Evolutionary conservation across 1,140 invertebrate genomes (phyloP).

Genomic region (Bombyx mandarina): DNA sequence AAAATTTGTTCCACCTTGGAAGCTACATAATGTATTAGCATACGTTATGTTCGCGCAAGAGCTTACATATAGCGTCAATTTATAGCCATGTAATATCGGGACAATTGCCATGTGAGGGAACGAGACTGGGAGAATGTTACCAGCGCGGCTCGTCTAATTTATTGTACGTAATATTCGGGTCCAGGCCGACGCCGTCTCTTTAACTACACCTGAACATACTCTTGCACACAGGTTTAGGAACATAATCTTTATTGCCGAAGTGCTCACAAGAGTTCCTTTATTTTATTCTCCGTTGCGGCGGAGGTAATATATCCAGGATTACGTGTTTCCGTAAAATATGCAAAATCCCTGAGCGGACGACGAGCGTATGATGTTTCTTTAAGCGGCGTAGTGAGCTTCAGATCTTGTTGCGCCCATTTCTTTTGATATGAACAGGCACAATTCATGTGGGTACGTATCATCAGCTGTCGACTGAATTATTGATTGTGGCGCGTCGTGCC

Average conservation of each 20-base stretch:
- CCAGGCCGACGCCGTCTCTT: slow-evolving; percentile 15
- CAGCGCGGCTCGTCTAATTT: slow-evolving; percentile 24
- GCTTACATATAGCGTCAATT: slow-evolving; percentile 22
- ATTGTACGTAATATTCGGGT: slow-evolving; percentile 30
- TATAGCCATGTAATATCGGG: slow-evolving; percentile 30
- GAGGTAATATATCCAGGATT: slow-evolving; percentile 20
- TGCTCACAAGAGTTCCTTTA: slow-evolving; percentile 19
- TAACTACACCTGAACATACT: slow-evolving; percentile 21
- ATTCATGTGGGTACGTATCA: slow-evolving; percentile 7
- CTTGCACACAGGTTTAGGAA: slow-evolving; percentile 22
- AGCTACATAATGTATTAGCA: slow-evolving; percentile 25
- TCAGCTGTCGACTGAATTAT: slow-evolving; percentile 20
- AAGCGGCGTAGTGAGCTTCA: slow-evolving; percentile 10
- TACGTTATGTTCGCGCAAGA: slow-evolving; percentile 16
- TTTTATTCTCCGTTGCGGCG: slow-evolving; percentile 22
- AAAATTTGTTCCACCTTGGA: slow-evolving; percentile 21
- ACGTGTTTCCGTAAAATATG: slow-evolving; percentile 23
- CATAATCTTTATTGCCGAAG: slow-evolving; percentile 29
- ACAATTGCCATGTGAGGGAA: slow-evolving; percentile 28
- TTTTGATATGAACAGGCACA: slow-evolving; percentile 13
- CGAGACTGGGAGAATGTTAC: slow-evolving; percentile 28
- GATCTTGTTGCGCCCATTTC: slow-evolving; percentile 9
- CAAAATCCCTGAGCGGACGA: slow-evolving; percentile 16
- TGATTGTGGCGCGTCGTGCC: slow-evolving; percentile 15
- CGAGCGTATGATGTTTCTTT: slow-evolving; percentile 19